A percentile compares a stretch with the other conserved stretches of the same genome.
These are phyloP conservation scores for Tauraco erythrolophus DNA, from an alignment of 2,113 vertebrate genomes.

Conservation along the genomic window DNA sequence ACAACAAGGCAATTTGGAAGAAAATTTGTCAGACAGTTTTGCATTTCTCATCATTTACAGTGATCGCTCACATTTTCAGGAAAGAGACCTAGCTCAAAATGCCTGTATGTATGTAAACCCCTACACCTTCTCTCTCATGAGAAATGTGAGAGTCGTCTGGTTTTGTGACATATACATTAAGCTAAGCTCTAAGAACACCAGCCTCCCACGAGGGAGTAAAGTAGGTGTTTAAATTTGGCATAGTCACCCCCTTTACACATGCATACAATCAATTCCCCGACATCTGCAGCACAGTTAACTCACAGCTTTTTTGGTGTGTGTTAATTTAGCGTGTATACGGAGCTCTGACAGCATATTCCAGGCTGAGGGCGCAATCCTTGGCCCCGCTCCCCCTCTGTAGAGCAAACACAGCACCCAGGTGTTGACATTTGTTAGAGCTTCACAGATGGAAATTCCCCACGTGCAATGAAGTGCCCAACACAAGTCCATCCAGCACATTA, in stretches of 20 bases:
- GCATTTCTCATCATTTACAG: neutral
- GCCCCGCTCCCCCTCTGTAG: accelerated
- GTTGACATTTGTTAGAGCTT: neutral
- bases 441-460: neutral
- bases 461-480: accelerated
- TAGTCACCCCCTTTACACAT: neutral
- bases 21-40: neutral
- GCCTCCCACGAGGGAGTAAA: neutral
- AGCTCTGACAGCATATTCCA: neutral
- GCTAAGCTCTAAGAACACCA: neutral
- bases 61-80: neutral
- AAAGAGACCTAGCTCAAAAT: neutral
- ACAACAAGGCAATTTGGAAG: neutral
- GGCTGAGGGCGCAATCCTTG: neutral
- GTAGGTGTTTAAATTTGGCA: neutral
- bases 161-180: neutral
- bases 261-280: neutral
- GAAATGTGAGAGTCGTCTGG: neutral
- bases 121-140: neutral
- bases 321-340: neutral
- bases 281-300: neutral
- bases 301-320: neutral
- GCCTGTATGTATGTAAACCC: neutral
- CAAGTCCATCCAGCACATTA: neutral
- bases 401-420: neutral